Percentiles rank a stretch among this genome's conserved stretches.
Conservation (phyloP, 1,140 invertebrate species). For the Drosophila sp. region DNA sequence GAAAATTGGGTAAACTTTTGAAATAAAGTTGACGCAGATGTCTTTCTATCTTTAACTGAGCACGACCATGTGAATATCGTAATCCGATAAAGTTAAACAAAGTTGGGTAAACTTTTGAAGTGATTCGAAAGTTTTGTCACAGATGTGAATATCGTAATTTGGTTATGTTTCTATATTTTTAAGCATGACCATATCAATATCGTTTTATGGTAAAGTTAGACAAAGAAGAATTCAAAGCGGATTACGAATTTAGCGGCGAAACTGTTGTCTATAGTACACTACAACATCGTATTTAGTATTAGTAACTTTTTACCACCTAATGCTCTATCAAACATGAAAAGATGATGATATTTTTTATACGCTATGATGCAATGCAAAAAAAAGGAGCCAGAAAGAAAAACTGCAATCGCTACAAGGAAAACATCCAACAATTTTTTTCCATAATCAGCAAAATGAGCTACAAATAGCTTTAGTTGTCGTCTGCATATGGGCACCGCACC, state of each 20-base stretch:
- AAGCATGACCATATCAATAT: neutral
- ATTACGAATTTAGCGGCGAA: neutral
- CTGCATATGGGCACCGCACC: conserved; percentile 80
- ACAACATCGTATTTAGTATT: neutral
- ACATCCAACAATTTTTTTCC: conserved; percentile 74
- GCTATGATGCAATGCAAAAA: conserved; percentile 68
- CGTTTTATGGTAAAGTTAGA: neutral
- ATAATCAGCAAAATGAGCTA: conserved; percentile 71
- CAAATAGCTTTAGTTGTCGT: conserved; percentile 71
- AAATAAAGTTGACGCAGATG: too few relatives aligned
- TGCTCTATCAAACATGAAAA: neutral
- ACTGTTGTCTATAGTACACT: neutral
- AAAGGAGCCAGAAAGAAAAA: conserved; percentile 26
- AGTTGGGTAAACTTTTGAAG: too few relatives aligned
- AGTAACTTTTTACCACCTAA: neutral
- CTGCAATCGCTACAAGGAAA: conserved; percentile 60
- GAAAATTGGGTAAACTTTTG: too few relatives aligned
- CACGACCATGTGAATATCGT: too few relatives aligned
- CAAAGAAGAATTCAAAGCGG: neutral
- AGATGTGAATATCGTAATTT: neutral
- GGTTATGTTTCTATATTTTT: neutral
- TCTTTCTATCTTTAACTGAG: too few relatives aligned
- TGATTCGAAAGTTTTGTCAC: too few relatives aligned
- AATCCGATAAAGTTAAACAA: too few relatives aligned
- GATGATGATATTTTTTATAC: neutral